Evolutionary conservation across 2,888 invertebrate genomes (phyloP).

Genomic region (Tipula unca): DNA sequence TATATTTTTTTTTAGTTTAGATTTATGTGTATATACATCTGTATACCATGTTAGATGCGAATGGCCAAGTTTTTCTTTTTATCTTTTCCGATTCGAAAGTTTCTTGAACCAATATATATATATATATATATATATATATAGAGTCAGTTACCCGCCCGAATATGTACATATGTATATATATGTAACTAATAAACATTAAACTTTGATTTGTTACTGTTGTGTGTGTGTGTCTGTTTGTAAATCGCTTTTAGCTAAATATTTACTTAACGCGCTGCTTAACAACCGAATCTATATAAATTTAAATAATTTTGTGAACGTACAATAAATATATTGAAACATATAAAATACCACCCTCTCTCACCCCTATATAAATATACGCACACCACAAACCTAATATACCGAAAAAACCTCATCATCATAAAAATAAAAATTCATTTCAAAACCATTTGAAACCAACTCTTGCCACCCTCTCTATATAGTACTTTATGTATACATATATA

Average conservation of each 20-base stretch:
- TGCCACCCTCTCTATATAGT: background rate
- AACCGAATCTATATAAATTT: background rate
- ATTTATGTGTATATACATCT: background rate
- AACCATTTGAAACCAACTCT: background rate
- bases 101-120: background rate
- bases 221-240: background rate
- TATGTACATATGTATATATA: background rate
- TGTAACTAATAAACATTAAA: background rate
- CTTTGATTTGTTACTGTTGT: background rate
- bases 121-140: background rate
- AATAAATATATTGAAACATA: background rate
- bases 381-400: background rate
- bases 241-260: background rate
- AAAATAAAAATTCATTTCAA: background rate
- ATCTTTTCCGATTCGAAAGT: background rate
- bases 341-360: background rate
- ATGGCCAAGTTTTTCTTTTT: conserved; percentile 2
- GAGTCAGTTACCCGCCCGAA: background rate
- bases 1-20: background rate
- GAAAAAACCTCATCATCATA: background rate
- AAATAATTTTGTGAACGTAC: background rate
- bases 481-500: background rate
- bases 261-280: conserved; percentile 14
- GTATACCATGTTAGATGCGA: background rate
- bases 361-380: background rate